Base-by-base conservation (phyloP, 2,888 invertebrate species). In the Amblyteles armatorius region DNA sequence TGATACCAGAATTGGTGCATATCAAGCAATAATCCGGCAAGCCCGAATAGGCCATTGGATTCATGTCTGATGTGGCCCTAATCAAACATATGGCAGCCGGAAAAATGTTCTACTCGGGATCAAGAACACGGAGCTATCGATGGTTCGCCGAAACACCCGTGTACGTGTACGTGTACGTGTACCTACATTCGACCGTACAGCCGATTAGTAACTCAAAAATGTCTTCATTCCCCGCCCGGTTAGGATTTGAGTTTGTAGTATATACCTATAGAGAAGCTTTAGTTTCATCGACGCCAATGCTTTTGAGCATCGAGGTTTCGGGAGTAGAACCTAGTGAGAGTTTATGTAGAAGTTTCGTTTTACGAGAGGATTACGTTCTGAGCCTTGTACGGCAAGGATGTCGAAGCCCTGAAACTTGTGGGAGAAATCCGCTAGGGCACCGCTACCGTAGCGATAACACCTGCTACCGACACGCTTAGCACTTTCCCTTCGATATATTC, bases 361-460 rank as follows among this genome's bases (percentile, higher is more conserved):
- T 74, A 83, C 76, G 83, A 79, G 79, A 50, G 83, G 83, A 83
- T 83, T 83, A 76, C 65, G 76, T 63, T 63, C 74, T 57, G 83
- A 48, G 22, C 63, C 74, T 16, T 74, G 82, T 79, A 74, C 60
- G 36, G 29, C 48, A 83, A 50, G 74, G 79, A 63, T 73, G 55
- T 65, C 60, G 79, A 76, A 79, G 63, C 40, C 33, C 29, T 63
- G 60, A 63, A 63, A 63, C 60, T 63, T n/a, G 60, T n/a, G 11
- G 29, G 60, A 22, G 52, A 40, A 77, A 67, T 26, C 33, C 4
- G n/a, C 22, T 3, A 19, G 33, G 50, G 52, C 22, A 40, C 9
- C 65, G 22, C 44, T 16, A 9, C 36, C 63, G 5, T 13, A 33
- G 36, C 36, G 63, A 44, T 29, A 26, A 60, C 78, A 67, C 72